Evolutionary conservation across 2,797 vertebrate species (phyloP), one percentile per base, ranked within the genome.

Genomic region (Microtus californicus): DNA sequence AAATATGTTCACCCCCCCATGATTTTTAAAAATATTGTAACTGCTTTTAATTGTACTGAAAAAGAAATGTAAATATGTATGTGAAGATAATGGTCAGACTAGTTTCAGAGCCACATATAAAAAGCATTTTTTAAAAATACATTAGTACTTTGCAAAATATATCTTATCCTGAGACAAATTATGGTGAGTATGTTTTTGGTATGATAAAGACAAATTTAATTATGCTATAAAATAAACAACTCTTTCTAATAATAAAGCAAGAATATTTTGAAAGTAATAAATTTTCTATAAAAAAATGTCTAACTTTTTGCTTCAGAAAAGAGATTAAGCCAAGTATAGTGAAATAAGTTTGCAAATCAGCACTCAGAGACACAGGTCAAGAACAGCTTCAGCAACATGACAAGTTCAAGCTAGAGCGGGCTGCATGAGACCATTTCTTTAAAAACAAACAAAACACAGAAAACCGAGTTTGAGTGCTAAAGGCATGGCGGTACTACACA

Each of bases 261-360:
- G 6, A 67, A 3, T 81, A 91, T 79, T 95, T 96, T 69, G 81
- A 81, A 96, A 95, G n/a, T 54, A 77, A 91, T 48, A 80, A 51
- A 96, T 82, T 92, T 85, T 88, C 77, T 87, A 43, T 23, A 21
- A 59, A 83, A 83, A 95, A 95, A 54, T 61, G 43, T 48, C 31
- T 83, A 83, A 31, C 85, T 65, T 79, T 37, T 83, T 93, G 45
- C 67, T 81, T 96, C 82, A 73, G 40, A 95, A 94, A 96, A 73
- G 37, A 4, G 37, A 73, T 19, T 86, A 31, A 54, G 25, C 10
- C 48, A 56, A 48, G n/a, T 27, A 71, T 23, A 87, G n/a, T 87
- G 37, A 37, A 10, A 88, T 43, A 87, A 43, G 27, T 37, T 59
- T 76, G 27, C 11, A 88, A 59, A 59, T 59, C 27, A 74, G 37